Evolutionary conservation across 2,113 vertebrate genomes (phyloP), one percentile per base, ranked within the genome.

Genomic region (Corythornis madagascariensis): DNA sequence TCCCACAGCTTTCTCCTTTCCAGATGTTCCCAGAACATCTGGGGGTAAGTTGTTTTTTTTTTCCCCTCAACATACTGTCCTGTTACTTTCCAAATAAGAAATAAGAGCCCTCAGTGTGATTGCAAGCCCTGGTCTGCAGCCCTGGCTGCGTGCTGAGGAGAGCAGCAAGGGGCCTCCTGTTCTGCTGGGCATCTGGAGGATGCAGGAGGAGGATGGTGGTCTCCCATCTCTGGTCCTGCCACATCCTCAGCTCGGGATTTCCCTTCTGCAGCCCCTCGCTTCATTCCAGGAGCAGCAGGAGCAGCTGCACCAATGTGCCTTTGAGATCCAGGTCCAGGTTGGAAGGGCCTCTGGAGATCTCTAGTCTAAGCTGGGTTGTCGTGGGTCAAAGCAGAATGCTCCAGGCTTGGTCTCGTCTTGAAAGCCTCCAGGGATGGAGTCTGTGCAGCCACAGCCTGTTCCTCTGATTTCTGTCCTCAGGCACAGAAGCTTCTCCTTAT

Each of bases 91-190:
- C 4, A 2, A n/a, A 20, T 14, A 2, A 3, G 26, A 40, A 79
- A 40, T 59, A 7, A 29, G 9, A 84, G 26, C 63, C 48, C n/a
- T 64, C 73, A 63, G 0, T 3, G 2, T 60, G 28, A n/a, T 13
- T 48, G n/a, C 66, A 69, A 61, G 40, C 48, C 76, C 33, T 45
- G 56, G 24, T 35, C 43, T 53, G 48, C 65, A 88, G 47, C 70
- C 10, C 83, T 47, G 61, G 33, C 60, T 14, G 71, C 0, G 0
- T 2, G 10, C n/a, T 28, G 45, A 25, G 5, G 7, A 4, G 47
- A 56, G 52, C 56, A 64, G 28, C 22, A 21, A 57, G 52, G 43
- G 55, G 16, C 40, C 7, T 70, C 35, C 28, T 31, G 35, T 80
- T 29, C 50, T 42, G 38, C n/a, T 13, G 42, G 26, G 80, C 76